Evolutionary conservation across 2,797 vertebrate genomes (phyloP).

Genomic region (Alcedo quadribrachys): DNA sequence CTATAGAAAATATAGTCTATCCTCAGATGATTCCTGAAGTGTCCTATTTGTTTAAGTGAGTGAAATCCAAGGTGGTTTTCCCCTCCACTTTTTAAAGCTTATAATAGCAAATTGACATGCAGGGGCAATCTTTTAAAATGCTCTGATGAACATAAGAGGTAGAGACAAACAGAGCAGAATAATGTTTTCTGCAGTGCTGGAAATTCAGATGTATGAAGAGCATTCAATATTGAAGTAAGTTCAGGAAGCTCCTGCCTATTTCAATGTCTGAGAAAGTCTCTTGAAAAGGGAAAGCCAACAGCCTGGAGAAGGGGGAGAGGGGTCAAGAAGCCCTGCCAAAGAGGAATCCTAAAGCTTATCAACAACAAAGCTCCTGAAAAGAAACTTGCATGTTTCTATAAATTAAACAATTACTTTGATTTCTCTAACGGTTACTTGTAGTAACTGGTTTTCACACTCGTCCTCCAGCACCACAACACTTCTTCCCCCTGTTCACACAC

Average conservation of each 20-base stretch:
- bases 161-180: background rate
- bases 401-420: background rate
- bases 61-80: background rate
- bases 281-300: background rate
- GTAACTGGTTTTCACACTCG: background rate
- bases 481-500: background rate
- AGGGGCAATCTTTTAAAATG: background rate
- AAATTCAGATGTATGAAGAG: background rate
- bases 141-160: background rate
- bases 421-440: background rate
- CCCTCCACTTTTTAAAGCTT: background rate
- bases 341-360: background rate
- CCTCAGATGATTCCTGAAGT: background rate
- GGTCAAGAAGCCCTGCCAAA: background rate
- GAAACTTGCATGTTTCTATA: background rate
- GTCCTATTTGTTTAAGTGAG: too few species aligned
- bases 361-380: background rate
- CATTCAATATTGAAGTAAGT: background rate
- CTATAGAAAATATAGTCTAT: too few species aligned
- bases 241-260: background rate
- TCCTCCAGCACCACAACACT: background rate
- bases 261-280: background rate
- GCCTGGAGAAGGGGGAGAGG: background rate
- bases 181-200: background rate
- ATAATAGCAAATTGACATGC: background rate